Evolutionary conservation across 2,113 vertebrate species (phyloP).

Genomic region (Brienomyrus longianalis): DNA sequence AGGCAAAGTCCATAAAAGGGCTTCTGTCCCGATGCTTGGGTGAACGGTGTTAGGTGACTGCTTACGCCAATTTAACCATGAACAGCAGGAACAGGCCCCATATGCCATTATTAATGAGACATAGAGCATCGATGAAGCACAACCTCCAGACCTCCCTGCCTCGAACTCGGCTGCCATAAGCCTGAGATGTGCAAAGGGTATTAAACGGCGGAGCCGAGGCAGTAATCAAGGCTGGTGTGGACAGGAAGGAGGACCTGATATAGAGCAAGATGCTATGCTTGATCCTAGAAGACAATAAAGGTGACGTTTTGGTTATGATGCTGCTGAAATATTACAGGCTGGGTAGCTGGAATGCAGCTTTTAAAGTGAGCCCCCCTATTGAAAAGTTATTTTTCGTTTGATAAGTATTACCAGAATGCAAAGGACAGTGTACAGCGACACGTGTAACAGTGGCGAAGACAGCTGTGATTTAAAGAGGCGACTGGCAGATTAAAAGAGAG

Average conservation of each 20-base stretch:
- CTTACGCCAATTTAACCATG: background rate
- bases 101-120: background rate
- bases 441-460: background rate
- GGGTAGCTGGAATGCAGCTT: background rate
- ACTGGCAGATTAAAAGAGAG: background rate
- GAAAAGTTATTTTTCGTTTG: background rate
- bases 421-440: background rate
- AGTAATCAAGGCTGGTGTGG: background rate
- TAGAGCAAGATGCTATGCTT: background rate
- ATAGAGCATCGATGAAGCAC: background rate
- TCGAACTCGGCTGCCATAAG: background rate
- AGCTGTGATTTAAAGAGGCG: background rate
- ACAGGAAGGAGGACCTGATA: background rate
- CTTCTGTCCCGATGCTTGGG: background rate
- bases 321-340: background rate
- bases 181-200: background rate
- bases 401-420: background rate
- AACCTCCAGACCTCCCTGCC: background rate
- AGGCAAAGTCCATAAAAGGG: background rate
- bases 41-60: background rate
- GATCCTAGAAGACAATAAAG: background rate
- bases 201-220: background rate
- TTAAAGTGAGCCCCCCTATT: background rate
- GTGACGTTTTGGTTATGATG: background rate
- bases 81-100: background rate